Evolutionary conservation across 1,140 invertebrate genomes (phyloP).

Genomic region (Orius insidiosus): DNA sequence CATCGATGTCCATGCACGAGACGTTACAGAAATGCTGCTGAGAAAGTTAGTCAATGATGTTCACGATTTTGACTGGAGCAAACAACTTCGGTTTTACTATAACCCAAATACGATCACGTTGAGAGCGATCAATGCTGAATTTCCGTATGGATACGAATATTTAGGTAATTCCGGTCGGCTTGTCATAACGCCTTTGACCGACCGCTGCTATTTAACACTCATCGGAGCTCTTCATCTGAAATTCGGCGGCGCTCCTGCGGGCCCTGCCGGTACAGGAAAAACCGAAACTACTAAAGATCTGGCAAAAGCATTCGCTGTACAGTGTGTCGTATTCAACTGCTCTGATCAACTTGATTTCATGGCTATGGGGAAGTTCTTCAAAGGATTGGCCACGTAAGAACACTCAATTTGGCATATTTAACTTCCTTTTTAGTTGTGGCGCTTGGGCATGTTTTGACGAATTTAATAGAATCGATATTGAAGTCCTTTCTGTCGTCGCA

Average conservation of each 20-base stretch:
- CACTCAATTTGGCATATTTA: neutral
- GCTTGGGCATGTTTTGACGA: constrained; percentile 65
- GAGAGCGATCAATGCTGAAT: constrained; percentile 41
- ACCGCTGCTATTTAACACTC: constrained; percentile 48
- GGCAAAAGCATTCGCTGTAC: constrained; percentile 53
- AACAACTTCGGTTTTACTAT: constrained; percentile 42
- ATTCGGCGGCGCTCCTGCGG: constrained; percentile 52
- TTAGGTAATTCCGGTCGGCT: constrained; percentile 47
- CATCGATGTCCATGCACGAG: constrained; percentile 50
- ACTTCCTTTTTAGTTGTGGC: constrained; percentile 39
- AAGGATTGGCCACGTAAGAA: constrained; percentile 31
- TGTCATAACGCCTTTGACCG: constrained; percentile 67
- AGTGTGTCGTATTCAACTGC: constrained; percentile 62
- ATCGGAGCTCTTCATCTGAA: constrained; percentile 50
- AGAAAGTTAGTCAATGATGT: constrained; percentile 38
- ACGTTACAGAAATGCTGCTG: constrained; percentile 43
- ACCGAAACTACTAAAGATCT: constrained; percentile 60
- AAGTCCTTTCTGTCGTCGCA: constrained; percentile 40
- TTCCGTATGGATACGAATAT: constrained; percentile 48
- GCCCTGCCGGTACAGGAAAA: constrained; percentile 55
- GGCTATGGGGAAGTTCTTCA: constrained; percentile 50
- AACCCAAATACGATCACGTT: constrained; percentile 3
- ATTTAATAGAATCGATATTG: constrained; percentile 56
- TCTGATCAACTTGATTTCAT: constrained; percentile 54
- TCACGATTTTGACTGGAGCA: constrained; percentile 66